A percentile compares a stretch with the other conserved stretches of the same genome.
Evolutionary conservation across 2,113 vertebrate genomes (phyloP).

Genomic region (Onychostoma macrolepis): DNA sequence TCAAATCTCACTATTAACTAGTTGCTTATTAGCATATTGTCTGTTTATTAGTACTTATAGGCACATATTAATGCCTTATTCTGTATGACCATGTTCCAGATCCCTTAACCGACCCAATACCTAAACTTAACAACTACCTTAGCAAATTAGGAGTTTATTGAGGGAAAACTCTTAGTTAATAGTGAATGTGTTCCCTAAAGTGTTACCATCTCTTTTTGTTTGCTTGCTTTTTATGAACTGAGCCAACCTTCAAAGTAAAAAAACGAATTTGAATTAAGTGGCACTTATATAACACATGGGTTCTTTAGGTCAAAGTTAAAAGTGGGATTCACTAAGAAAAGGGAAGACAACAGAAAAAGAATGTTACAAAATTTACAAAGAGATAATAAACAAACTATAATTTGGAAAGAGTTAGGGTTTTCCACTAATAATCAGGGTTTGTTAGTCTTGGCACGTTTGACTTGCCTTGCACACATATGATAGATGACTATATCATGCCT

Average conservation of each 20-base stretch:
- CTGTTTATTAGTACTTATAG: no score
- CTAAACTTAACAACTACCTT: no score
- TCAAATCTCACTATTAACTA: no score
- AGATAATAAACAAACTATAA: slow-evolving; percentile 26
- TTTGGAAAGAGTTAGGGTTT: no score
- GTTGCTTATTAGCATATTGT: no score
- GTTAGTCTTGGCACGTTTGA: slow-evolving; percentile 39
- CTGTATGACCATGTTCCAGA: no score
- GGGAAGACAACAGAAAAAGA: not conserved
- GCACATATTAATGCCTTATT: no score
- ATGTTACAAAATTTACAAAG: not conserved
- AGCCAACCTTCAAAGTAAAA: not conserved
- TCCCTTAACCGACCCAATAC: no score
- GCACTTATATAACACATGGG: not conserved
- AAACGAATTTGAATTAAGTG: not conserved
- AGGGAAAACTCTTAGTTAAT: no score
- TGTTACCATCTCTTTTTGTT: not conserved
- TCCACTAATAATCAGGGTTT: slow-evolving; percentile 34
- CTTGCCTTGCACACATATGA: not conserved
- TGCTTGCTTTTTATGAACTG: not conserved
- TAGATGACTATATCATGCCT: not conserved
- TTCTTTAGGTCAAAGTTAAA: slow-evolving; percentile 22
- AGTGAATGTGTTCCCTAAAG: no score
- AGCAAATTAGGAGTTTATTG: no score
- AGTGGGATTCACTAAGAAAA: not conserved